Conservation (phyloP, 2,113 vertebrate genomes). For the Cyphomyrus discorhynchus region DNA sequence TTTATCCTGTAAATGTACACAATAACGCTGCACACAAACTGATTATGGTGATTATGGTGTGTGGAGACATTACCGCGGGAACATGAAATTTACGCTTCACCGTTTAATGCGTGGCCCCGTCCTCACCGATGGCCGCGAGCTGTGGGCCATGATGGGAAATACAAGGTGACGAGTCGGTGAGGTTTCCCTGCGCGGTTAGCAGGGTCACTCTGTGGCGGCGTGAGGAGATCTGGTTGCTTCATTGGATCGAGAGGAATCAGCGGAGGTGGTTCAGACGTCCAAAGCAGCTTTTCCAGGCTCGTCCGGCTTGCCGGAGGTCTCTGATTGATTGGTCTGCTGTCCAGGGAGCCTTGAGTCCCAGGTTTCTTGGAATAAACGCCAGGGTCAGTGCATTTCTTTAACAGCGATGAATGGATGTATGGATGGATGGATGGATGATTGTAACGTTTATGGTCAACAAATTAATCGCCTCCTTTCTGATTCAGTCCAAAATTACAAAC, state of each 20-base stretch:
- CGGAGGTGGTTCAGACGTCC: not conserved
- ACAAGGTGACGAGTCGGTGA: not conserved
- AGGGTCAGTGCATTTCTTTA: not conserved
- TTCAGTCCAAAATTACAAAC: not conserved
- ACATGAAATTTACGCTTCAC: not conserved
- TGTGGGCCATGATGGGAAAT: not conserved
- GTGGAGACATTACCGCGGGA: not conserved
- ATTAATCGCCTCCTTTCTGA: not conserved
- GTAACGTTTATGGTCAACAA: not conserved
- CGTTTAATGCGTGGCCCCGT: not conserved
- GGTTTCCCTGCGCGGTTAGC: not conserved
- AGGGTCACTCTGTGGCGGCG: not conserved
- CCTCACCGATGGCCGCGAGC: not conserved
- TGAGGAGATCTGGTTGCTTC: not conserved
- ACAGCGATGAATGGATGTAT: not conserved
- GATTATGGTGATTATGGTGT: not conserved
- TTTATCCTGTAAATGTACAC: not conserved
- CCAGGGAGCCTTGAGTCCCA: not conserved
- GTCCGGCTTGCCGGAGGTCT: not conserved
- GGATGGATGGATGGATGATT: not conserved
- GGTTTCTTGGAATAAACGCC: not conserved
- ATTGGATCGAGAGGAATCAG: not conserved
- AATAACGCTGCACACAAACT: not conserved
- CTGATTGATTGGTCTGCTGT: not conserved
- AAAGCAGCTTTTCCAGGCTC: not conserved